Evolutionary conservation across 2,888 invertebrate species (phyloP), one percentile per base, ranked within the genome.

Genomic region (Perithous albicinctus): DNA sequence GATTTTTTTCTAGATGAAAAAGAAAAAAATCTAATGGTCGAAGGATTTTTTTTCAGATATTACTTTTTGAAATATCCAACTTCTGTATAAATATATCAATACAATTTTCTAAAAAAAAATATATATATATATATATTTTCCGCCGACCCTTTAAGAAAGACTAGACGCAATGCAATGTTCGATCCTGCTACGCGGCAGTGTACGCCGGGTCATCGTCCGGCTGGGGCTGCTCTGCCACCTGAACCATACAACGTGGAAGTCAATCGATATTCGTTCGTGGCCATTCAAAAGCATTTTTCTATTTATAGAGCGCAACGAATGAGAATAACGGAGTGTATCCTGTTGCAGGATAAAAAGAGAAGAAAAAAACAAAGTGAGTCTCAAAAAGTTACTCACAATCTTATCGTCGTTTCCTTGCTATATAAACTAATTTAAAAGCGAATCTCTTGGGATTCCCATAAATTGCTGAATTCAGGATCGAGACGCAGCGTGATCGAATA

Each of bases 141-240:
- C 12, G 7, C 10, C 35, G 51, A 20, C 38, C 69, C 41, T n/a
- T n/a, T 20, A 48, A 29, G 32, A 41, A 29, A 26, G 66, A 66
- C 72, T 72, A 64, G 76, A 67, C 38, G 2, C 32, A 18, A 10
- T 29, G 26, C 38, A 41, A 48, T 7, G 29, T 70, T 15, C 29
- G 56, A 43, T 51, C 46, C 41, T 29, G 20, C 61, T 59, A 67
- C 76, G 67, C 76, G 59, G 48, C 66, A 29, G 46, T 63, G 73
- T 69, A 43, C 35, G 67, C 63, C 73, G 77, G 81, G 81, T 81
- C 73, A 81, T 81, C 69, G 81, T 56, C 61, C 81, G 46, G 63
- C 41, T 74, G 73, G 81, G 81, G 72, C 61, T 23, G 61, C 48
- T 54, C n/a, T n/a, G n/a, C n/a, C 69, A 77, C 77, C 73, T 81